Conservation (phyloP, 2,888 invertebrate species). For the Actias luna region DNA sequence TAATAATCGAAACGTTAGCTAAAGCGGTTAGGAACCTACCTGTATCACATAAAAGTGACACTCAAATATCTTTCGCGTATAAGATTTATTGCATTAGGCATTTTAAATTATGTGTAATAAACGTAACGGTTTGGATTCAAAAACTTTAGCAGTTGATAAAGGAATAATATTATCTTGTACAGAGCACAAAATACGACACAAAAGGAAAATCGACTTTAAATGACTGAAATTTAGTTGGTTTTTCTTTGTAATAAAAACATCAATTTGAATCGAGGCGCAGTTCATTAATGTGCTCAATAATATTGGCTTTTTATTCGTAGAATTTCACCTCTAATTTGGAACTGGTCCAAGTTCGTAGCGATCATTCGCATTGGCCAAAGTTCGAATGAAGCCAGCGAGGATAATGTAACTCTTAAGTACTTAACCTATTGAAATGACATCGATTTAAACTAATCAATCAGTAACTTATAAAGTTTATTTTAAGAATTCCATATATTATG, state of each 20-base stretch:
- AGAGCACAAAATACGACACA: not conserved
- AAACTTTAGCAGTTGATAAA: not conserved
- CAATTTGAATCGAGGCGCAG: slow-evolving; percentile 1
- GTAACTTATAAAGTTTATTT: not conserved
- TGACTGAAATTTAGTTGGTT: not conserved
- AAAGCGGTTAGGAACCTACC: no score
- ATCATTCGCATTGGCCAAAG: slow-evolving; percentile 20
- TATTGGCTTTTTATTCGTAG: slow-evolving; percentile 15
- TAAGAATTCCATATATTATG: no score
- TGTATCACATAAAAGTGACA: no score
- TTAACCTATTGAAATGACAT: slow-evolving; percentile 2
- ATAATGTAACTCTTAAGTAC: slow-evolving; percentile 12
- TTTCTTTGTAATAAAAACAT: not conserved
- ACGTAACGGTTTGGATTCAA: not conserved
- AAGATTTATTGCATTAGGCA: not conserved
- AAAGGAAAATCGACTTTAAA: not conserved
- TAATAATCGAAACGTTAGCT: no score
- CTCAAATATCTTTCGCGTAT: not conserved
- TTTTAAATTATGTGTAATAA: not conserved
- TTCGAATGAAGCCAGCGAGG: slow-evolving; percentile 16
- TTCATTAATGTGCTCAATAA: slow-evolving; percentile 15
- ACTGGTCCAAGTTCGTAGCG: slow-evolving; percentile 18
- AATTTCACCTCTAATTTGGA: slow-evolving; percentile 23
- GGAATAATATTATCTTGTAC: not conserved
- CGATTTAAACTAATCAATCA: not conserved